phyloP scores from a whole-genome alignment of 2,113 vertebrate genomes.

The Paraplagusia blochii region DNA sequence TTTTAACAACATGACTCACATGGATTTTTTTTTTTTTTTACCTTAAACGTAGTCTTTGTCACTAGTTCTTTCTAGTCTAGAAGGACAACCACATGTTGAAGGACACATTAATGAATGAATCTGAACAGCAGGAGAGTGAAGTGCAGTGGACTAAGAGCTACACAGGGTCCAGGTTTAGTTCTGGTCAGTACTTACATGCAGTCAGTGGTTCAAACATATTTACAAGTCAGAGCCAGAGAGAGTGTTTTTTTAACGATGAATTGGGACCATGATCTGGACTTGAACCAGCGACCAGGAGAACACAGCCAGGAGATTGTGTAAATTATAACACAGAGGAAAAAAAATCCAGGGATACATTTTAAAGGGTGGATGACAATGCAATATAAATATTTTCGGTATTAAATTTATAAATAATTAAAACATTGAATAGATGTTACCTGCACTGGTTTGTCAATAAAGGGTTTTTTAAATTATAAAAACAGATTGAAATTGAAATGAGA shows the following conservation, averaged over 20 bases:
- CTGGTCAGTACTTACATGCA: too few relatives aligned
- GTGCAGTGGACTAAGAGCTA: too few relatives aligned
- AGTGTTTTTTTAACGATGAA: conserved; percentile 5
- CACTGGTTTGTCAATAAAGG: background rate
- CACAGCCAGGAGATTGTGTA: background rate
- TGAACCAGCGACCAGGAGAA: background rate
- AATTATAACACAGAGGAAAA: background rate
- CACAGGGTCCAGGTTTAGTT: too few relatives aligned
- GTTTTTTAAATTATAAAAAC: conserved; percentile 7
- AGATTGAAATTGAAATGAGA: background rate
- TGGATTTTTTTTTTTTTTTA: too few relatives aligned
- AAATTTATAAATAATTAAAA: background rate
- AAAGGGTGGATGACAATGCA: background rate
- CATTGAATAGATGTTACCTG: background rate
- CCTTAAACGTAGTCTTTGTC: too few relatives aligned
- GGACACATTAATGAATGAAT: too few relatives aligned
- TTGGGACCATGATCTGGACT: conserved; percentile 6
- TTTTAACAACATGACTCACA: too few relatives aligned
- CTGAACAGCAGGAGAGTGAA: too few relatives aligned
- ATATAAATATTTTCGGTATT: background rate
- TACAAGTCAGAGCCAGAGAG: conserved; percentile 48
- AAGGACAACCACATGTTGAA: too few relatives aligned
- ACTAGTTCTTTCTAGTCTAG: too few relatives aligned
- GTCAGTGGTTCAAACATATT: conserved; percentile 52
- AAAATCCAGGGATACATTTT: background rate